Evolutionary conservation across 2,113 vertebrate genomes (phyloP).

Genomic region (Cavia porcellus): DNA sequence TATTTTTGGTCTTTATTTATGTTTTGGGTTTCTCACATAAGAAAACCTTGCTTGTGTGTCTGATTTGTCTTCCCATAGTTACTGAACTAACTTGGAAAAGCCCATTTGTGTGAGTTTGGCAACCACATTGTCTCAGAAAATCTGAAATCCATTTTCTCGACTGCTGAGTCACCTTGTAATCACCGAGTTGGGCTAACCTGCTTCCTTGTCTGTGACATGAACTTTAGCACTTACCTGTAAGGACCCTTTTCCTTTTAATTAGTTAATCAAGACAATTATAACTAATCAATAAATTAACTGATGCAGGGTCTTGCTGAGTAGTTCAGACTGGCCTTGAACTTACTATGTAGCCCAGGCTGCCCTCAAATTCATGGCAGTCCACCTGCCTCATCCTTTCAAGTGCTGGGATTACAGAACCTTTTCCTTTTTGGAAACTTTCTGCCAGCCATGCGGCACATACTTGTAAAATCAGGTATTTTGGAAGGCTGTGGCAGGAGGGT

Average conservation of each 20-base stretch:
- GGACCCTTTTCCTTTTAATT: background rate
- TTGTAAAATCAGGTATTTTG: background rate
- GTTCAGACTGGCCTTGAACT: too few relatives aligned
- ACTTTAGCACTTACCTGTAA: background rate
- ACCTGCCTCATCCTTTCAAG: background rate
- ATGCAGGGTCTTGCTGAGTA: background rate
- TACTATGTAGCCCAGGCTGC: background rate
- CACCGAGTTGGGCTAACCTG: background rate
- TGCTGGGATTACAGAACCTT: background rate
- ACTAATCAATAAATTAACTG: background rate
- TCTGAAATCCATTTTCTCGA: constrained; percentile 61
- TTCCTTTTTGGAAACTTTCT: background rate
- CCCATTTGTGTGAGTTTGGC: background rate
- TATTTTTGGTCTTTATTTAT: background rate
- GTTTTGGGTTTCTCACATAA: background rate
- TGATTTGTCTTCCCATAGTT: constrained; percentile 3
- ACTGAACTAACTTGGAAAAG: constrained; percentile 22
- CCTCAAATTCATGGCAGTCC: background rate
- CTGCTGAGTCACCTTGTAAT: constrained; percentile 57
- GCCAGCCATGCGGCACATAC: background rate
- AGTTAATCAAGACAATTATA: background rate
- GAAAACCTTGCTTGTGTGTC: background rate
- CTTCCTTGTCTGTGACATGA: constrained; percentile 48
- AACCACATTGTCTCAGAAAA: background rate
- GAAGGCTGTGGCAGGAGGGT: background rate